Conservation (phyloP, 2,888 invertebrate genomes). For the Pterobdella sp. region DNA sequence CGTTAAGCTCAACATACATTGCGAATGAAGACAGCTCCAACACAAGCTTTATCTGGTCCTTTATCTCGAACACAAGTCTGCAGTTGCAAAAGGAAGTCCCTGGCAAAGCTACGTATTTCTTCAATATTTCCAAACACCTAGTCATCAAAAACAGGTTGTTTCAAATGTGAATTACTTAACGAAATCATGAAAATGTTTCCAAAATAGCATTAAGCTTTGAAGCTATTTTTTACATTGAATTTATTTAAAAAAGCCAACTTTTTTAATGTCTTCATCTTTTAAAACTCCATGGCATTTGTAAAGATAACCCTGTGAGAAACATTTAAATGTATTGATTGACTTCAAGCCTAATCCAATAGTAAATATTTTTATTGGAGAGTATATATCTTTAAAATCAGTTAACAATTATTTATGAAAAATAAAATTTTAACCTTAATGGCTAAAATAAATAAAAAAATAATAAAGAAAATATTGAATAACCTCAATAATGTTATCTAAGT, state of each 20-base stretch:
- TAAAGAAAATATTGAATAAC: too few species aligned
- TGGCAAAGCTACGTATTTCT: neutral
- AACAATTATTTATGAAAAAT: too few species aligned
- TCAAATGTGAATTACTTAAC: neutral
- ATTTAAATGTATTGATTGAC: neutral
- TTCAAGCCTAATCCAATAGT: neutral
- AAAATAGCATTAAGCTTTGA: neutral
- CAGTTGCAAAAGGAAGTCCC: neutral
- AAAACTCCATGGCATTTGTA: neutral
- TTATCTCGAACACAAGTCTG: neutral
- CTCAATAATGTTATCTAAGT: slow-evolving; percentile 60
- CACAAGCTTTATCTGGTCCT: neutral
- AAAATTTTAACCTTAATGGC: too few species aligned
- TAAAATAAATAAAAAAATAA: too few species aligned
- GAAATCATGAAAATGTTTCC: neutral
- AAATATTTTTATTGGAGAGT: neutral
- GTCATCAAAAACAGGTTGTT: neutral
- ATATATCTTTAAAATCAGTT: neutral
- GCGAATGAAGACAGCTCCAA: neutral
- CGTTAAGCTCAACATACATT: neutral
- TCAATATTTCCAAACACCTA: slow-evolving; percentile 1
- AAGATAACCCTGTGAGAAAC: neutral
- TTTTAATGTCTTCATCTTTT: neutral
- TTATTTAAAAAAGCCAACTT: too few species aligned
- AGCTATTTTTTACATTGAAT: neutral